Conservation (phyloP, 2,113 vertebrate genomes). For the Gallinago paraguaiae region DNA sequence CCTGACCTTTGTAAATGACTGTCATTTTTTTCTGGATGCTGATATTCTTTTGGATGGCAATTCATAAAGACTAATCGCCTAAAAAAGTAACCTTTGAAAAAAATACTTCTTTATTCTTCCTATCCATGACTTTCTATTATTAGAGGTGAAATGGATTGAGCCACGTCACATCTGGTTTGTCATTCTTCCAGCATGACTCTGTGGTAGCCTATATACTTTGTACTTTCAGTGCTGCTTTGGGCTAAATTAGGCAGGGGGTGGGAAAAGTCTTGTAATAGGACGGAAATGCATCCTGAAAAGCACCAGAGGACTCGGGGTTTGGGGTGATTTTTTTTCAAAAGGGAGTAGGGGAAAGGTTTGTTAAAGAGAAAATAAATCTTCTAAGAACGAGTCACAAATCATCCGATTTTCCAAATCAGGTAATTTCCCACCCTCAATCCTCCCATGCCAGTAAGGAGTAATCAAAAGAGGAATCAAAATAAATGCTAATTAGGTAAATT, state of each 20-base stretch:
- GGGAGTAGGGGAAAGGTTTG: not conserved
- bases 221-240: not conserved
- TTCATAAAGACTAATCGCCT: not conserved
- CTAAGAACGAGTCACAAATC: not conserved
- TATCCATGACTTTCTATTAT: not conserved
- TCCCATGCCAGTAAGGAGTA: not conserved
- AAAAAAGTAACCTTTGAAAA: slow-evolving; percentile 40
- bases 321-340: not conserved
- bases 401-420: not conserved
- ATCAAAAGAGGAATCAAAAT: not conserved
- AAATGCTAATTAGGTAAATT: not conserved
- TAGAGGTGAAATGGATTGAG: slow-evolving; percentile 29
- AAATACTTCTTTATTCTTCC: slow-evolving; percentile 19
- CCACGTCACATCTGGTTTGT: slow-evolving; percentile 30
- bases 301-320: not conserved
- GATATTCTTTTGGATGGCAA: slow-evolving; percentile 10
- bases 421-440: not conserved
- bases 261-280: not conserved
- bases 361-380: not conserved
- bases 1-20: slow-evolving; percentile 6
- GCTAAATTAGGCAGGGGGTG: not conserved
- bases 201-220: not conserved
- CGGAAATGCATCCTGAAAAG: slow-evolving; percentile 13
- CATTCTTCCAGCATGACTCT: not conserved
- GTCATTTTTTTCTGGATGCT: slow-evolving; percentile 12